A percentile compares a stretch with the other conserved stretches of the same genome.
Conservation (phyloP, 2,888 invertebrate genomes). For the Thelaira solivaga region DNA sequence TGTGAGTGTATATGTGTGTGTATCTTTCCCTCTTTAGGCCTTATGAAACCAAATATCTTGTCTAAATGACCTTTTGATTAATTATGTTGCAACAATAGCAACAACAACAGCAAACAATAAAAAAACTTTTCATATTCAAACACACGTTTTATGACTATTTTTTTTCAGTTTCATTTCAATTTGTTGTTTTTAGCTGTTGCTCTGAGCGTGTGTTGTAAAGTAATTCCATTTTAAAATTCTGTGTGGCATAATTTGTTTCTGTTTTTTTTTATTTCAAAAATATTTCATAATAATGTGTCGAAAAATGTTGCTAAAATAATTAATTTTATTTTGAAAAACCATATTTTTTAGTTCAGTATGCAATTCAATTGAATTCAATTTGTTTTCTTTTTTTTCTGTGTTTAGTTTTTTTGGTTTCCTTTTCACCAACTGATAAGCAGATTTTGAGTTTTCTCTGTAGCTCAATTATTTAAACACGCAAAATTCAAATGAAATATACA, state of each 20-base stretch:
- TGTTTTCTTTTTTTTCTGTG: constrained; percentile 6
- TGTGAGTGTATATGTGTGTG: not conserved
- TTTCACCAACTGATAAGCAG: too few species aligned
- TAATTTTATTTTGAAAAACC: constrained; percentile 48
- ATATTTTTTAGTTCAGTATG: constrained; percentile 34
- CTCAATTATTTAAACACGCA: too few species aligned
- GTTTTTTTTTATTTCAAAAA: constrained; percentile 32
- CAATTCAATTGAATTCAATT: not conserved
- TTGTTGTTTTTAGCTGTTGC: not conserved
- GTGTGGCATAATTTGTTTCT: constrained; percentile 57
- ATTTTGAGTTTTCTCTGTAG: too few species aligned
- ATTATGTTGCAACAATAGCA: constrained; percentile 55
- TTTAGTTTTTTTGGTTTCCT: constrained; percentile 26
- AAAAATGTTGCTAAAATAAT: constrained; percentile 55
- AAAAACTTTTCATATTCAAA: constrained; percentile 3
- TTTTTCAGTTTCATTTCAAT: not conserved
- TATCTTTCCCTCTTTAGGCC: constrained; percentile 35
- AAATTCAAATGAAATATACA: too few species aligned
- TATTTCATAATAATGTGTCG: constrained; percentile 58
- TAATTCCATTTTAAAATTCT: constrained; percentile 45
- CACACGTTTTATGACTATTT: constrained; percentile 7
- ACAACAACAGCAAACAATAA: too few species aligned
- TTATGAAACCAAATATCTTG: constrained; percentile 55
- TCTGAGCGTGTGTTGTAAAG: not conserved
- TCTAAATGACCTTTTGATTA: constrained; percentile 62